A percentile compares a stretch with the other conserved stretches of the same genome.
phyloP scores from a whole-genome alignment of 2,888 invertebrate genomes.

The Hirudinaria manillensis region DNA sequence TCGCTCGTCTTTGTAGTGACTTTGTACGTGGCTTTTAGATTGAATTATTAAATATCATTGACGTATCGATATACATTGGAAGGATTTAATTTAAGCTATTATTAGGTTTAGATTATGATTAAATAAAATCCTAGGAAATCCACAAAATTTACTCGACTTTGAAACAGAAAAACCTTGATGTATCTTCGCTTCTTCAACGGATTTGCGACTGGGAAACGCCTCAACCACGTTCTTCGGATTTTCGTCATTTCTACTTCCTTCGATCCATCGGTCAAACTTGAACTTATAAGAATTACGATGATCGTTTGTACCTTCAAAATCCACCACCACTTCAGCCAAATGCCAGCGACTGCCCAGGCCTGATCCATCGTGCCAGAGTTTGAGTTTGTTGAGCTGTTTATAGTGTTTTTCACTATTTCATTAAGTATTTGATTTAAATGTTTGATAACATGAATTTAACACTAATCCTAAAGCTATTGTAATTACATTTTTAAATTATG shows the following conservation, averaged over 20 bases:
- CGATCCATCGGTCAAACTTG: background rate
- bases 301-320: background rate
- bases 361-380: slow-evolving; percentile 52
- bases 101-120: background rate
- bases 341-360: slow-evolving; percentile 51
- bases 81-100: background rate
- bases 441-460: too few species aligned
- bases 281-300: background rate
- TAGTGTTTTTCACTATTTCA: background rate
- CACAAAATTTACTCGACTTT: background rate
- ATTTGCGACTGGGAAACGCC: background rate
- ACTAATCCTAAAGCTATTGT: too few species aligned
- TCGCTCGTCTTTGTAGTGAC: slow-evolving; percentile 53
- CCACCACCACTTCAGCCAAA: background rate
- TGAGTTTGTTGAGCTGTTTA: slow-evolving; percentile 48
- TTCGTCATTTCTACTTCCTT: background rate
- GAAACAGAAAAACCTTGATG: background rate
- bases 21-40: slow-evolving; percentile 43
- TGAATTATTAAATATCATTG: too few species aligned
- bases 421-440: too few species aligned
- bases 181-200: background rate
- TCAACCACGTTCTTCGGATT: background rate
- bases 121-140: background rate
- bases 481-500: too few species aligned
- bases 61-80: too few species aligned